These are phyloP conservation scores for Myocastor coypus DNA, from an alignment of 2,113 vertebrate species.

Conservation along the genomic window DNA sequence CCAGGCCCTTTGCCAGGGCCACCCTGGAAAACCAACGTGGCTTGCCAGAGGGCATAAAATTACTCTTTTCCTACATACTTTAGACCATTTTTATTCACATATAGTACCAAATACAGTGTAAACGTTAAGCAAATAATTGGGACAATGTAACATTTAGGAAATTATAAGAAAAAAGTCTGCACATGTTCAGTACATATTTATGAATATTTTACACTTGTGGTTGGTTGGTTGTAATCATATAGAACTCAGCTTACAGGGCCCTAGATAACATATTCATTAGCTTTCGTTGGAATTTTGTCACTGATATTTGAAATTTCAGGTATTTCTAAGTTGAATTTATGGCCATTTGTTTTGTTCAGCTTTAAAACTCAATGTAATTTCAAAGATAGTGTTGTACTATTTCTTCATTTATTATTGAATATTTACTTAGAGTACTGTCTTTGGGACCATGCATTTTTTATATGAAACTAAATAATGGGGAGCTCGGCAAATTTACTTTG, in stretches of 20 bases:
- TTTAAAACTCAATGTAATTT: conserved; percentile 32
- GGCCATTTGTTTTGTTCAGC: neutral
- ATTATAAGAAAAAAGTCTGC: neutral
- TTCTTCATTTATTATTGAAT: neutral
- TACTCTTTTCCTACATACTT: neutral
- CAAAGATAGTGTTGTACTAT: neutral
- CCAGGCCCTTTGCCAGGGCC: neutral
- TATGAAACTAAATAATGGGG: neutral
- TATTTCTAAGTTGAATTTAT: neutral
- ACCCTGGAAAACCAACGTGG: neutral
- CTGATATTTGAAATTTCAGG: neutral
- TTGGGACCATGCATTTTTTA: neutral
- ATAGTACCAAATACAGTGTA: neutral
- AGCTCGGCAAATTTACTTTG: neutral
- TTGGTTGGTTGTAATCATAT: neutral
- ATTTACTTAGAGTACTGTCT: neutral
- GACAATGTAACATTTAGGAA: neutral
- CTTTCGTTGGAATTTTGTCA: neutral
- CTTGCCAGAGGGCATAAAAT: neutral
- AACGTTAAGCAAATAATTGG: neutral
- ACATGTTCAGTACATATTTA: neutral
- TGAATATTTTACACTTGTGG: neutral
- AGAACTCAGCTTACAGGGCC: neutral
- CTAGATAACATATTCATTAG: neutral
- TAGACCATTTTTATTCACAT: neutral